phyloP scores from a whole-genome alignment of 2,888 invertebrate species.

The Polymixis lichenea region DNA sequence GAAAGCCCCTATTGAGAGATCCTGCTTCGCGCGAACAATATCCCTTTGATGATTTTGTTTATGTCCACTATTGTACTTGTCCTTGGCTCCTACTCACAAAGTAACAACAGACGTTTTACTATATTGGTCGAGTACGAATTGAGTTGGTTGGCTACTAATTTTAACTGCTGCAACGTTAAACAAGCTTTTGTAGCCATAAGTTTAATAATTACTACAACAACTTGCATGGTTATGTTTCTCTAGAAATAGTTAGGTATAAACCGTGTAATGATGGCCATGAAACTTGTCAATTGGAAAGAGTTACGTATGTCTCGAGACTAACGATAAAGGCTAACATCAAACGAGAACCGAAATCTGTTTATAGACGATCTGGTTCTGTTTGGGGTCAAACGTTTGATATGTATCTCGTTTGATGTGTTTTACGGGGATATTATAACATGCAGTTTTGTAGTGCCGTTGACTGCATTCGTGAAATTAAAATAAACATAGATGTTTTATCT shows the following conservation, averaged over 20 bases:
- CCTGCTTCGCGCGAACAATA: conserved; percentile 62
- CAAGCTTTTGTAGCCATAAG: conserved; percentile 28
- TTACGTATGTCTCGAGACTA: conserved; percentile 70
- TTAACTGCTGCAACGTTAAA: conserved; percentile 44
- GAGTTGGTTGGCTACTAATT: conserved; percentile 40
- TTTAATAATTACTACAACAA: conserved; percentile 16
- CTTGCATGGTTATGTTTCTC: conserved; percentile 38
- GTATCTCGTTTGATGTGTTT: conserved; percentile 84
- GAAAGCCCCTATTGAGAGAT: conserved; percentile 74
- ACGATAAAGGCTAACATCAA: conserved; percentile 83
- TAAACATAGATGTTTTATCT: conserved; percentile 45
- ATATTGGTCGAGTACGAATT: conserved; percentile 37
- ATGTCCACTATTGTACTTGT: conserved; percentile 59
- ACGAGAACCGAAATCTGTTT: conserved; percentile 76
- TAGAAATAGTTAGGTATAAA: conserved; percentile 61
- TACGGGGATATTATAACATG: conserved; percentile 71
- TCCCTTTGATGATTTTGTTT: conserved; percentile 67
- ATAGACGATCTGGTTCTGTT: conserved; percentile 82
- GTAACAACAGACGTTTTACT: conserved; percentile 50
- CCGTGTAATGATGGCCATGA: conserved; percentile 68
- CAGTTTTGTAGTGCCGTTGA: conserved; percentile 58
- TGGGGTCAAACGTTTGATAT: conserved; percentile 84
- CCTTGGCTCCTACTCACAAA: conserved; percentile 51
- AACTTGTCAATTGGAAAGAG: conserved; percentile 76
- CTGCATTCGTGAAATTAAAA: conserved; percentile 49